Evolutionary conservation across 2,888 invertebrate genomes (phyloP).

Genomic region (Epinotia demarniana): DNA sequence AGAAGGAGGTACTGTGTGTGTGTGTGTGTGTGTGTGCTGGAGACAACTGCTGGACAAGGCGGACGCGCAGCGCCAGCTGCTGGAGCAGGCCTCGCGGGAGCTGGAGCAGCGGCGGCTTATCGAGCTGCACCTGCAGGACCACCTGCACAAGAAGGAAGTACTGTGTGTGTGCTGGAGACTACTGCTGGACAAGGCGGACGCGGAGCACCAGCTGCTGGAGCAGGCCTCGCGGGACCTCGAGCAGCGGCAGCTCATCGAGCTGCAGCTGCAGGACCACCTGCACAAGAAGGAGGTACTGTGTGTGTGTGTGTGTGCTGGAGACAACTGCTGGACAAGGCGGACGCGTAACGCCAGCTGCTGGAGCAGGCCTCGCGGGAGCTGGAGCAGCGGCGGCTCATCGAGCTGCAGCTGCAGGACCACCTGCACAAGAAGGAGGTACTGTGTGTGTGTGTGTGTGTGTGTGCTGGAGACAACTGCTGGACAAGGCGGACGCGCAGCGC

Average conservation of each 20-base stretch:
- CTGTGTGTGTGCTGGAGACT: too few species aligned
- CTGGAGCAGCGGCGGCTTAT: conserved; percentile 86
- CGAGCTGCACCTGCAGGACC: conserved; percentile 87
- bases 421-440: conserved; percentile 88
- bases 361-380: conserved; percentile 89
- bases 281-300: conserved; percentile 92
- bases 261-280: conserved; percentile 91
- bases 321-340: conserved; percentile 97
- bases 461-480: conserved; percentile 87
- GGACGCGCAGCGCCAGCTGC: conserved; percentile 87
- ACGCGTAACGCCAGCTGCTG: conserved; percentile 83
- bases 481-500: conserved; percentile 94
- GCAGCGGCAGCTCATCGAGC: conserved; percentile 90
- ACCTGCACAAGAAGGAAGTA: conserved; percentile 89
- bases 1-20: conserved; percentile 79
- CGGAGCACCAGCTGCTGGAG: conserved; percentile 95
- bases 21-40: neutral
- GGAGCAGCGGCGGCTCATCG: conserved; percentile 83
- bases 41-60: conserved; percentile 96
- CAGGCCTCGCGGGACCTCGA: conserved; percentile 94
- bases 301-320: conserved; percentile 60
- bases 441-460: too few species aligned
- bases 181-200: conserved; percentile 98
- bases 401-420: conserved; percentile 89
- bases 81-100: conserved; percentile 88